Base-by-base conservation (phyloP, 2,888 invertebrate species). In the Trisateles emortualis region DNA sequence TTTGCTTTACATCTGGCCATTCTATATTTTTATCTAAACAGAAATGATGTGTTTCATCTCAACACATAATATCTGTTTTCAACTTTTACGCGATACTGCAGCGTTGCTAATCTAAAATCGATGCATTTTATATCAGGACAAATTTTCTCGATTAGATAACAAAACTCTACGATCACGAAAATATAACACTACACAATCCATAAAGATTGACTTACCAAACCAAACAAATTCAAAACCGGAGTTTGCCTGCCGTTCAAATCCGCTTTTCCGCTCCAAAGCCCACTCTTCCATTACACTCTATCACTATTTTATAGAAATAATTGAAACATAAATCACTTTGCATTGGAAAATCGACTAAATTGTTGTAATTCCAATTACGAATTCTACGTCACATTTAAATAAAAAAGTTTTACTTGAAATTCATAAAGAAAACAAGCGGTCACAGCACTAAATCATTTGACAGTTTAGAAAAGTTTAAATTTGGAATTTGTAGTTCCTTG, bases 121-220 rank as follows among this genome's bases (percentile, higher is more conserved):
- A 69, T 64, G 41, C 40, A 36, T 47, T 47, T 57, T 43, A 66
- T 68, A 63, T 57, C 36, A 59, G 44, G 43, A 19, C 16, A 19
- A 9, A 32, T 13, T 51, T 14, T 33, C 13, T 13, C n/a, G 22
- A 46, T 53, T 36, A 54, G 70, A 68, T 62, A 60, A 47, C 13
- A 39, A 1, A 49, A 52, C 26, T 45, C 11, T 6, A 14, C 38
- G 40, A 42, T 19, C n/a, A 17, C 33, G 51, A 3, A 30, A 36
- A 26, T 14, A 44, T 0, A 19, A 41, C 35, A 24, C 3, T 13
- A 38, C 29, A 10, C 8, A 13, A 52, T 48, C 53, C 47, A 48
- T 52, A 13, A 32, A 52, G 52, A 64, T 47, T 26, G 32, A 75
- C 75, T 75, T 69, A 75, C 75, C 75, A 51, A 68, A 42, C 46